Evolutionary conservation across 2,888 invertebrate genomes (phyloP).

Genomic region (Druceiella hillmani): DNA sequence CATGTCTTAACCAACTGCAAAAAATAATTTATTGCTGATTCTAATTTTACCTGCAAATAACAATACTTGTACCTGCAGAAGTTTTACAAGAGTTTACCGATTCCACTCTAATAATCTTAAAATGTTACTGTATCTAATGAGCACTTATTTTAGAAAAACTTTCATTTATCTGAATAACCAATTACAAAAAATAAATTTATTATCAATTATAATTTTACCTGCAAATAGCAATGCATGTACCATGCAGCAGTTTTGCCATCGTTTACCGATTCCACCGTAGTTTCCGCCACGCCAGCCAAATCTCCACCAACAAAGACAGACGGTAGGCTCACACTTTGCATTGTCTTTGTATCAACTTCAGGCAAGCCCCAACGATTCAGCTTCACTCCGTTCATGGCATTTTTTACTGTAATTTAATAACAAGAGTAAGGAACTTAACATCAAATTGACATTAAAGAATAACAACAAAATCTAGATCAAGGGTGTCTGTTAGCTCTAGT

Average conservation of each 20-base stretch:
- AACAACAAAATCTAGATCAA: conserved; percentile 1
- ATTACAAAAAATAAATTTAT: no score
- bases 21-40: no score
- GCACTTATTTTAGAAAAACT: no score
- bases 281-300: conserved; percentile 89
- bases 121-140: no score
- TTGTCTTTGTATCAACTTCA: conserved; percentile 67
- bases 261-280: conserved; percentile 97
- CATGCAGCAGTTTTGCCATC: conserved; percentile 98
- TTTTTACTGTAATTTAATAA: conserved; percentile 48
- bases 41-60: no score
- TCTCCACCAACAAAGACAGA: conserved; percentile 94
- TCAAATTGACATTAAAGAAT: conserved; percentile 3
- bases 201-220: no score
- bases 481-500: no score
- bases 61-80: no score
- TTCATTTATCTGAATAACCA: no score
- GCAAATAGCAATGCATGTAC: conserved; percentile 88
- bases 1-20: no score
- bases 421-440: conserved; percentile 5
- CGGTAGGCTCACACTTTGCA: conserved; percentile 66
- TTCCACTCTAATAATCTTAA: no score
- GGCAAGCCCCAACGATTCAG: conserved; percentile 78
- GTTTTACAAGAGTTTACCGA: no score
- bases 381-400: conserved; percentile 72